Conservation (phyloP, 2,113 vertebrate species). For the Rousettus leschenaultii region DNA sequence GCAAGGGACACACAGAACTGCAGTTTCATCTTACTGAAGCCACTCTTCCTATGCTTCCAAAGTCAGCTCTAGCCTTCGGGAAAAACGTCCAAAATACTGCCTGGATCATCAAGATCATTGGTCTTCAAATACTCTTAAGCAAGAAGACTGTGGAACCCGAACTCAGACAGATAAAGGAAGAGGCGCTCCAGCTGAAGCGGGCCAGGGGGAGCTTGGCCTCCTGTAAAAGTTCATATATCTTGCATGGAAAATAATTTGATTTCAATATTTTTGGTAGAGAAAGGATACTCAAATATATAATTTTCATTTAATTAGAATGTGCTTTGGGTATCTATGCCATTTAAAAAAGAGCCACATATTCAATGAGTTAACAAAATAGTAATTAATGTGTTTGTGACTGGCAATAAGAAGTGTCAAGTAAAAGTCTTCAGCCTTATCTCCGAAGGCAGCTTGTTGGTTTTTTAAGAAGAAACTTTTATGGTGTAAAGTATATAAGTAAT, state of each 20-base stretch:
- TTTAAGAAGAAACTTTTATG: neutral
- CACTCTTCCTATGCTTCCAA: neutral
- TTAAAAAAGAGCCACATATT: conserved; percentile 13
- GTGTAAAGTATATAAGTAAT: neutral
- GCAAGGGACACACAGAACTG: neutral
- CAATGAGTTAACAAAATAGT: neutral
- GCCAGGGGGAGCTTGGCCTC: neutral
- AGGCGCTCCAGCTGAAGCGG: neutral
- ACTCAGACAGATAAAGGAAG: neutral
- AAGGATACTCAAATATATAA: neutral
- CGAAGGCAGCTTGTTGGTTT: neutral
- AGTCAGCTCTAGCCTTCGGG: neutral
- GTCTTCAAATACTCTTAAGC: neutral
- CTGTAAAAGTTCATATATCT: neutral
- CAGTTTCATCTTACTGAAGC: neutral
- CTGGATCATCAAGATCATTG: neutral
- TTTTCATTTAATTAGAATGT: conserved; percentile 7
- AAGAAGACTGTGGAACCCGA: neutral
- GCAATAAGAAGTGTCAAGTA: neutral
- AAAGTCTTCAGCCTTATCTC: neutral
- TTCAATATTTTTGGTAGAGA: neutral
- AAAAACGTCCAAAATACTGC: neutral
- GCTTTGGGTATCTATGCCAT: neutral
- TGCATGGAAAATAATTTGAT: neutral
- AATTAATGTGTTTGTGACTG: neutral